Conservation (phyloP, 2,888 invertebrate species). For the Apodemia mormo region DNA sequence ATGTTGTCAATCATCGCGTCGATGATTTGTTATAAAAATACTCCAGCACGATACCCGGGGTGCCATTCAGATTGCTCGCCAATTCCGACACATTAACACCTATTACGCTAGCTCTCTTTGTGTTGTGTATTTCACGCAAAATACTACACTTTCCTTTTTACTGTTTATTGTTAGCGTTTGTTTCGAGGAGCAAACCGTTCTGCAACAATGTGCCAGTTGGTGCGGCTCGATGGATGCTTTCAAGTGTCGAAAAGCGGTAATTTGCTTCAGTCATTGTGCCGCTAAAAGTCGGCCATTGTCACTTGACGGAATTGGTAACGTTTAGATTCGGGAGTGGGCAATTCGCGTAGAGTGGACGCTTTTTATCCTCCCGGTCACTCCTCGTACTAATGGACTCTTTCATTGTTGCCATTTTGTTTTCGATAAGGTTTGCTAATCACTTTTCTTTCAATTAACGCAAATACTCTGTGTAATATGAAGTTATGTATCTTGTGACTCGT, state of each 20-base stretch:
- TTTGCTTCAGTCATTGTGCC: constrained; percentile 76
- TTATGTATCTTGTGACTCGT: no score
- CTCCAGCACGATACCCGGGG: constrained; percentile 46
- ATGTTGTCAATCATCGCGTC: constrained; percentile 64
- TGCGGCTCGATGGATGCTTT: constrained; percentile 73
- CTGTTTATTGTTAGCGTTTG: constrained; percentile 80
- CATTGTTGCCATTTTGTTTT: constrained; percentile 14
- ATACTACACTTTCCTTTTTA: constrained; percentile 79
- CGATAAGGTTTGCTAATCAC: neutral
- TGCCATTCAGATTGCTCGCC: constrained; percentile 64
- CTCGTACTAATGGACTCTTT: constrained; percentile 50
- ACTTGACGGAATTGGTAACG: constrained; percentile 77
- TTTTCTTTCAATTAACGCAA: neutral
- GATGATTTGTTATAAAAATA: constrained; percentile 76
- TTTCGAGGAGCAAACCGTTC: constrained; percentile 77
- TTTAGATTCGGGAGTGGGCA: constrained; percentile 66
- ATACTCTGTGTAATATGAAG: no score
- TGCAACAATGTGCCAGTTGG: constrained; percentile 65
- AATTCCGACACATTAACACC: constrained; percentile 75
- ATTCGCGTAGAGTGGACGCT: constrained; percentile 69
- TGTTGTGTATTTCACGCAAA: constrained; percentile 66
- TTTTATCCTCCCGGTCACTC: constrained; percentile 46
- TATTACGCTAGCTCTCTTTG: constrained; percentile 66
- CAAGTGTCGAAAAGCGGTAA: constrained; percentile 77
- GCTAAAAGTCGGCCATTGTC: constrained; percentile 79